Percentiles rank a stretch among this genome's conserved stretches.
Conservation (phyloP, 2,888 invertebrate species). For the Furcula furcula region DNA sequence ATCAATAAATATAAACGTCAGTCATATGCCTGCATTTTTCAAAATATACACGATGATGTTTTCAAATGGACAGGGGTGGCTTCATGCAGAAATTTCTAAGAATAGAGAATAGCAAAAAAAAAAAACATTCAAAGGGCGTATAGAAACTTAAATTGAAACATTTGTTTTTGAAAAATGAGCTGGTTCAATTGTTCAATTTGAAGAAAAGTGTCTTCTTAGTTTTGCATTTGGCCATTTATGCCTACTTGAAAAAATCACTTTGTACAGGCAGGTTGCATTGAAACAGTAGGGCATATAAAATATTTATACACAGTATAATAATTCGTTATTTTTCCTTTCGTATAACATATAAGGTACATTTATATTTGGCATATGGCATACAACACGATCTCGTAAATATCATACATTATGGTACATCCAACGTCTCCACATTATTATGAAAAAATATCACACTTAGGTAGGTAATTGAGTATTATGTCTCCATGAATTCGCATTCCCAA, state of each 20-base stretch:
- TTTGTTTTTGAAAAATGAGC: too few relatives aligned
- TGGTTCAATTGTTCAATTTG: too few relatives aligned
- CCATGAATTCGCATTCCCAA: constrained; percentile 14
- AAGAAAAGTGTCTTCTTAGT: too few relatives aligned
- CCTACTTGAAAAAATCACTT: too few relatives aligned
- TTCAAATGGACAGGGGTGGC: too few relatives aligned
- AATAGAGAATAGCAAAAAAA: too few relatives aligned
- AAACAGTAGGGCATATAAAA: constrained; percentile 5
- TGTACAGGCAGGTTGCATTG: constrained; percentile 5
- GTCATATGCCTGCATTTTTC: constrained; percentile 17
- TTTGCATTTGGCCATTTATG: too few relatives aligned
- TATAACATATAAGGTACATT: constrained; percentile 30
- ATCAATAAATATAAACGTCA: constrained; percentile 28
- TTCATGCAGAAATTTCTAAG: too few relatives aligned
- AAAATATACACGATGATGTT: too few relatives aligned
- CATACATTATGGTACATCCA: constrained; percentile 18
- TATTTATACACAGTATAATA: neutral
- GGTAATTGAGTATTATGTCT: constrained; percentile 42
- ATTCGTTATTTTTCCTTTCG: constrained; percentile 18
- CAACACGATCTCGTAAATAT: constrained; percentile 27
- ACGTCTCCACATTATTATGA: constrained; percentile 23
- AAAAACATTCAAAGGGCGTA: too few relatives aligned
- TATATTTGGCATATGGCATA: constrained; percentile 53
- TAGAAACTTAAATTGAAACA: too few relatives aligned
- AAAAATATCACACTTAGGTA: constrained; percentile 51